These are phyloP conservation scores for Globia sparganii DNA, from an alignment of 2,888 invertebrate species.

Conservation along the genomic window DNA sequence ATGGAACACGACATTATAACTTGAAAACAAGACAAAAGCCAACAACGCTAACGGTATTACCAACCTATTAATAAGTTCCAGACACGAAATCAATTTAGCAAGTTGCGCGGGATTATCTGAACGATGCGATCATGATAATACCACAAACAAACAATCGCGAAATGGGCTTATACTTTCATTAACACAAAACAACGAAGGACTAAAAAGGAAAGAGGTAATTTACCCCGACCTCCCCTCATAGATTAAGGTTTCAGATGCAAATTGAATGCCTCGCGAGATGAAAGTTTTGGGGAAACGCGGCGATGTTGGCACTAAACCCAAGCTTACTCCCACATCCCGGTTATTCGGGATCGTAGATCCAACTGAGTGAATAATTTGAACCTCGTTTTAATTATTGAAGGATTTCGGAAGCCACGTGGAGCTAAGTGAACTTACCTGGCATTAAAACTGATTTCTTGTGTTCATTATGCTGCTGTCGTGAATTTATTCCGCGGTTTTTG, in stretches of 20 bases:
- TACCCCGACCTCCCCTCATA: conserved; percentile 62
- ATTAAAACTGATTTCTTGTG: conserved; percentile 61
- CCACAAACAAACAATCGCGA: conserved; percentile 70
- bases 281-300: conserved; percentile 74
- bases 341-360: conserved; percentile 66
- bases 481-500: conserved; percentile 20
- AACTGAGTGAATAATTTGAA: conserved; percentile 77
- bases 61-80: conserved; percentile 67
- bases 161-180: conserved; percentile 76
- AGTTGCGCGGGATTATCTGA: conserved; percentile 65
- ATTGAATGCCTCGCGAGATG: conserved; percentile 81
- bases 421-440: conserved; percentile 61
- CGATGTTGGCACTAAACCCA: conserved; percentile 68
- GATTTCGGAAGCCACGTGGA: conserved; percentile 62
- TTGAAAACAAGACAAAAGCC: conserved; percentile 48
- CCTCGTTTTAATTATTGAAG: conserved; percentile 79
- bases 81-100: conserved; percentile 70
- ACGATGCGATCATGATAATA: conserved; percentile 67
- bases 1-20: conserved; percentile 45
- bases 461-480: conserved; percentile 34
- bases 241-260: conserved; percentile 83
- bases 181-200: conserved; percentile 63
- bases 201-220: conserved; percentile 63
- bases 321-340: conserved; percentile 71
- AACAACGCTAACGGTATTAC: conserved; percentile 54